Conservation (phyloP, 2,797 vertebrate species). For the Gallinago nigripennis region DNA sequence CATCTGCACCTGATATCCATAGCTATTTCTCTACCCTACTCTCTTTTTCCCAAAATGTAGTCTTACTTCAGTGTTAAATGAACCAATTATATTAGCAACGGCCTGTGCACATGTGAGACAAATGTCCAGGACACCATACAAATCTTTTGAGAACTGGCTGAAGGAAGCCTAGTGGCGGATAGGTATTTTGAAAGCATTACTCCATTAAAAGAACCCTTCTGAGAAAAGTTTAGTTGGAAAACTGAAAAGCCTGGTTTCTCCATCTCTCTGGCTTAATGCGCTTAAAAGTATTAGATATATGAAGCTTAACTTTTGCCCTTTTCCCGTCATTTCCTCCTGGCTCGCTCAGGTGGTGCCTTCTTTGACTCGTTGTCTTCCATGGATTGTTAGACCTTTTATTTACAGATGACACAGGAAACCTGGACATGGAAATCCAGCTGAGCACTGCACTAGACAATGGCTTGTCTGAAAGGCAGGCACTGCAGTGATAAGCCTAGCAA, state of each 20-base stretch:
- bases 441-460: background rate
- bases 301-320: background rate
- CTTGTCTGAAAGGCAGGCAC: background rate
- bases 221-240: background rate
- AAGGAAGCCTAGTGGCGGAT: background rate
- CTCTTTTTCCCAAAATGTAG: background rate
- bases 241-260: background rate
- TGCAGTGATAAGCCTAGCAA: background rate
- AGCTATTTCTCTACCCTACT: background rate
- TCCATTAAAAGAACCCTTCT: background rate
- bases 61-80: background rate
- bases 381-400: background rate
- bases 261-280: background rate
- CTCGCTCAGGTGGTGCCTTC: background rate
- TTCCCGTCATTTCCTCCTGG: background rate
- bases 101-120: background rate
- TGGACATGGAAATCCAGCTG: background rate
- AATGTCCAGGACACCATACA: background rate
- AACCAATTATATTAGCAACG: background rate
- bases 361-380: background rate
- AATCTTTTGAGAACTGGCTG: background rate
- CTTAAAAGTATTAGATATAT: background rate
- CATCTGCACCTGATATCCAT: background rate
- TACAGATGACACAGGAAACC: background rate
- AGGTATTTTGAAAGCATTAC: background rate